These are phyloP conservation scores for Brassicogethes aeneus DNA, from an alignment of 2,888 invertebrate genomes.

Conservation along the genomic window DNA sequence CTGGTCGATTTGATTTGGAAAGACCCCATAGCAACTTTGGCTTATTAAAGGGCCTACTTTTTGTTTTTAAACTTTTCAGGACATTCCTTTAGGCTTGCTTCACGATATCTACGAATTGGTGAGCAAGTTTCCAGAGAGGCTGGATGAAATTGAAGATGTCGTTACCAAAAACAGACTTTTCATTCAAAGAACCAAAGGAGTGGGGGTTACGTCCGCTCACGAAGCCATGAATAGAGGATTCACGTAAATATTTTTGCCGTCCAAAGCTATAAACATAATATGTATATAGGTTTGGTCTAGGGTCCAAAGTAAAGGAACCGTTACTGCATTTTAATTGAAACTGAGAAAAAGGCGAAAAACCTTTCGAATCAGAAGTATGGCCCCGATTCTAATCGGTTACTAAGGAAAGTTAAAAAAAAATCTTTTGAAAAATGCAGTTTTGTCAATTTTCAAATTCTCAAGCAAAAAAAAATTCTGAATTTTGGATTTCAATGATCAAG, in stretches of 20 bases:
- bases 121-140: conserved; percentile 57
- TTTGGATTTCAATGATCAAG: no score
- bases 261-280: conserved; percentile 2
- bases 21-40: no score
- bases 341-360: no score
- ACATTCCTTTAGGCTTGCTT: conserved; percentile 65
- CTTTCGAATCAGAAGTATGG: no score
- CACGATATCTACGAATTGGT: conserved; percentile 71
- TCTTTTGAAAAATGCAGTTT: no score
- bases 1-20: no score
- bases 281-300: not conserved
- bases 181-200: conserved; percentile 59
- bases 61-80: conserved; percentile 35
- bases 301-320: not conserved
- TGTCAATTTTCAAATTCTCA: no score
- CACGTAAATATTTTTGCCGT: conserved; percentile 21
- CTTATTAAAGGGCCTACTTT: not conserved
- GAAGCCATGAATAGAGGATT: conserved; percentile 56
- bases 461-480: no score
- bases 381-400: no score
- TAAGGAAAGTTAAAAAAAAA: no score
- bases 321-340: no score
- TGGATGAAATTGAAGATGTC: conserved; percentile 79
- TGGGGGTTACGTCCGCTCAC: conserved; percentile 63
- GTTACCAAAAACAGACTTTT: conserved; percentile 68